Base-by-base conservation (phyloP, 2,113 vertebrate genomes). In the Rynchops niger region DNA sequence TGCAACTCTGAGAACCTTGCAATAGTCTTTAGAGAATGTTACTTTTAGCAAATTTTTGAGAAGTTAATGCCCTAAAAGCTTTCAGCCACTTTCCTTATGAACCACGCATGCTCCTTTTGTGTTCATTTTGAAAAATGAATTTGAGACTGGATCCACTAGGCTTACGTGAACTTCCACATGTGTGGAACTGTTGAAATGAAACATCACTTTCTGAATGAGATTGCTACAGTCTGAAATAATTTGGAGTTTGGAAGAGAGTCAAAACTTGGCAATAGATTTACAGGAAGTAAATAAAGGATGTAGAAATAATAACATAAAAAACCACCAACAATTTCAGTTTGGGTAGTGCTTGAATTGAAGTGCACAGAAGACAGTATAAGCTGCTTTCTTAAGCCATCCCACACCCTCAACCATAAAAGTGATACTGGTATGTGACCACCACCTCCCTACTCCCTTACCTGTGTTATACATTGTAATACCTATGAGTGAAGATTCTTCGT, bases 111-210 rank as follows among this genome's bases (percentile, higher is more conserved):
- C 10, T 71, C 3, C n/a, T 50, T 89, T 67, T 55, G 23, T 78
- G n/a, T 38, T 76, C 23, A 19, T 20, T 86, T 91, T 82, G 73
- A 74, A 84, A 93, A 86, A 94, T 55, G 1, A 63, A 29, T 66
- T 71, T 34, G 18, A 78, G 59, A 43, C 70, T 72, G 40, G 10
- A 67, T 85, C 49, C 52, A 55, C 43, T 80, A 36, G 86, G 29
- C 23, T 62, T 65, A 15, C 15, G 40, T 70, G 63, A 84, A 43
- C 53, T 80, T 69, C 20, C 27, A 69, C 67, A 59, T n/a, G 49
- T 88, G 36, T 70, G 50, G 55, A 91, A 42, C 36, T 84, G 62
- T 74, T 82, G 53, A 90, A 90, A 85, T 23, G 62, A 77, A 92
- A 20, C 40, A 29, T 80, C 22, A 6, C 30, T 69, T 92, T 88